phyloP scores from a whole-genome alignment of 2,797 vertebrate species.

The Molothrus ater region DNA sequence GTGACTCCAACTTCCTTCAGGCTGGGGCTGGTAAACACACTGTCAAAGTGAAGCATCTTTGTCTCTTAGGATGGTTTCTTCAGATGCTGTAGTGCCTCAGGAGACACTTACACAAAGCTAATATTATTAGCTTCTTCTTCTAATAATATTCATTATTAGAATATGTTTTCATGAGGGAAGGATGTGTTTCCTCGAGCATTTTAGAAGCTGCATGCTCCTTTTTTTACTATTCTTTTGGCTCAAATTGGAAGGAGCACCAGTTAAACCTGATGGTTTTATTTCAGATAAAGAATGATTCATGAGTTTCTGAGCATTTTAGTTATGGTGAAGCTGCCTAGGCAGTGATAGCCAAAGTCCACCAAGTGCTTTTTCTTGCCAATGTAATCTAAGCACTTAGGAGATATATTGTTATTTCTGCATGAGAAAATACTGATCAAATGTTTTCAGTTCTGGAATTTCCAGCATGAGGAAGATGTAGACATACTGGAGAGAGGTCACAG shows the following conservation, averaged over 20 bases:
- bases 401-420: neutral
- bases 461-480: neutral
- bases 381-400: neutral
- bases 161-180: neutral
- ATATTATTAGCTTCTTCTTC: too few relatives aligned
- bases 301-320: neutral
- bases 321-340: neutral
- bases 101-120: slow-evolving; percentile 1
- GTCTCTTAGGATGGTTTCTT: neutral
- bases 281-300: neutral
- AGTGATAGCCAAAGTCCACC: neutral
- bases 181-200: neutral
- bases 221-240: neutral
- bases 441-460: neutral
- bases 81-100: neutral
- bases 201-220: neutral
- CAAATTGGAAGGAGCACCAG: neutral
- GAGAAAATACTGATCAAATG: neutral
- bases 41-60: slow-evolving; percentile 5
- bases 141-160: neutral
- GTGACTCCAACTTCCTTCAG: neutral
- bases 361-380: neutral
- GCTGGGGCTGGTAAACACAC: neutral
- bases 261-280: neutral
- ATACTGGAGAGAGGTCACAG: neutral